Evolutionary conservation across 2,113 vertebrate genomes (phyloP).

Genomic region (Embiotoca jacksoni): DNA sequence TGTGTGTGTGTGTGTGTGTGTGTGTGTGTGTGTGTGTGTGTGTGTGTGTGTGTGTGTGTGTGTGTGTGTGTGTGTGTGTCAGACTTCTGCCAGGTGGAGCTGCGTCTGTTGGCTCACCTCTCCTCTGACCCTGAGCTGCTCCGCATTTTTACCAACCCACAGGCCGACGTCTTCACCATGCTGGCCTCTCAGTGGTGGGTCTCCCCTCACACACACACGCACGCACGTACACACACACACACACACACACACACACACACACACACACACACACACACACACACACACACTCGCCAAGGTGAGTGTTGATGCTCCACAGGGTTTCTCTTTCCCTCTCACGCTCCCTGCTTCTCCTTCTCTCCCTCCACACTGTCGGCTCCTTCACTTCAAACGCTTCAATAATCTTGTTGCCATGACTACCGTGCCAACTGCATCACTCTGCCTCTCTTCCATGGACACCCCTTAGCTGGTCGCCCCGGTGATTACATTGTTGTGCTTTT

Average conservation of each 20-base stretch:
- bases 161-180: conserved; percentile 89
- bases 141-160: conserved; percentile 87
- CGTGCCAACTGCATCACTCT: conserved; percentile 27
- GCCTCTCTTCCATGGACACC: conserved; percentile 34
- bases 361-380: conserved; percentile 14
- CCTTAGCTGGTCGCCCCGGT: conserved; percentile 34
- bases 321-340: conserved; percentile 15
- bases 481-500: conserved; percentile 39
- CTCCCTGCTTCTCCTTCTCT: neutral
- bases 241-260: conserved; percentile 23
- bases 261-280: conserved; percentile 29
- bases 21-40: neutral
- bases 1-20: neutral
- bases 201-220: conserved; percentile 13
- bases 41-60: neutral
- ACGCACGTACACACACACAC: conserved; percentile 29
- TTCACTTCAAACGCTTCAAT: conserved; percentile 60
- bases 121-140: conserved; percentile 93
- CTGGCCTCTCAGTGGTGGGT: conserved; percentile 92
- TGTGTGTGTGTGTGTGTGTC: conserved; percentile 35
- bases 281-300: conserved; percentile 43
- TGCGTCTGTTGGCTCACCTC: conserved; percentile 93
- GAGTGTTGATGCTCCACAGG: conserved; percentile 39
- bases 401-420: conserved; percentile 77
- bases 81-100: conserved; percentile 96